Evolutionary conservation across 2,113 vertebrate species (phyloP).

Genomic region (Hippopotamus amphibius): DNA sequence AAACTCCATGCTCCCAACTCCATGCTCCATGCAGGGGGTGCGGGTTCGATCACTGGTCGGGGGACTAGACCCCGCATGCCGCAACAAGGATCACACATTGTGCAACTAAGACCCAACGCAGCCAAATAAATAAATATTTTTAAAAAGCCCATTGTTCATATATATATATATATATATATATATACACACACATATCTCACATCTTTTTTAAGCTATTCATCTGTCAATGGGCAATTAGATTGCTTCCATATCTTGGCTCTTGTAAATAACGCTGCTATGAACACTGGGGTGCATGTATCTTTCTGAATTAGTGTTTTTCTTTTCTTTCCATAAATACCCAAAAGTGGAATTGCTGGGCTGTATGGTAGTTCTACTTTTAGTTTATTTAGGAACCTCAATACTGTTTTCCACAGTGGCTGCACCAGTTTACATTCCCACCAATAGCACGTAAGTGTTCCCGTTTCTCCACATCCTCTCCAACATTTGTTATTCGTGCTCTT

Average conservation of each 20-base stretch:
- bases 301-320: not conserved
- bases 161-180: no score
- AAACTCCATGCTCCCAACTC: no score
- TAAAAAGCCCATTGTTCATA: no score
- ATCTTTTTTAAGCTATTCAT: not conserved
- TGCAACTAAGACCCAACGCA: no score
- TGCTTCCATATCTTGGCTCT: not conserved
- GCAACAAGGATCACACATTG: no score
- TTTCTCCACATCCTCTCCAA: not conserved
- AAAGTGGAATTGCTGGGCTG: not conserved
- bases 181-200: no score
- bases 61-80: no score
- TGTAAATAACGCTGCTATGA: not conserved
- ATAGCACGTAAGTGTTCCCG: not conserved
- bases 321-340: not conserved
- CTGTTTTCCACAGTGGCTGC: not conserved
- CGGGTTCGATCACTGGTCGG: no score
- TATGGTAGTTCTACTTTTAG: not conserved
- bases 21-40: no score
- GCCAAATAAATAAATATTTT: no score
- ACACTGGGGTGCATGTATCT: not conserved
- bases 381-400: not conserved
- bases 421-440: not conserved
- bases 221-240: not conserved
- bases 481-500: not conserved